phyloP scores from a whole-genome alignment of 2,113 vertebrate species.

The Gnathonemus echidnorhynchus region DNA sequence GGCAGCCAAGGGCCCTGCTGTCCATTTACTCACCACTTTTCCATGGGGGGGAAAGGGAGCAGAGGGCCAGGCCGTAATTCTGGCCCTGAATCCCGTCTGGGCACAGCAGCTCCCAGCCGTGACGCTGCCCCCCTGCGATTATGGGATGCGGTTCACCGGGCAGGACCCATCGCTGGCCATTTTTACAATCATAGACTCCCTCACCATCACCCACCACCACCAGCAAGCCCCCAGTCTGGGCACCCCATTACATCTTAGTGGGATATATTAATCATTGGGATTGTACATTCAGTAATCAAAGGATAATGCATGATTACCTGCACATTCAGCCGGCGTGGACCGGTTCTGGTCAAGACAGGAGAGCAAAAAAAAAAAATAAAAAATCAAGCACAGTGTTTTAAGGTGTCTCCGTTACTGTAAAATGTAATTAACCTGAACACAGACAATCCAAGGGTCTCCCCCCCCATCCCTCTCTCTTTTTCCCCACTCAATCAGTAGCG shows the following conservation, averaged over 20 bases:
- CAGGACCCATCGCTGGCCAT: not conserved
- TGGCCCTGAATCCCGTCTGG: not conserved
- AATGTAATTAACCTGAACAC: conserved; percentile 69
- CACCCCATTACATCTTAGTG: conserved; percentile 26
- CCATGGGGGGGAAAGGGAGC: not conserved
- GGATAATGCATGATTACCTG: conserved; percentile 29
- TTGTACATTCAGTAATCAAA: conserved; percentile 33
- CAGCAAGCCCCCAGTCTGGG: not conserved
- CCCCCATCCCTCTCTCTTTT: conserved; percentile 22
- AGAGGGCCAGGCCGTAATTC: not conserved
- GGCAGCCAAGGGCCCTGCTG: not conserved
- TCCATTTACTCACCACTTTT: not conserved
- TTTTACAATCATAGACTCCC: not conserved
- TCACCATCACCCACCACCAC: not conserved
- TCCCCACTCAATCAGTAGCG: conserved; percentile 55
- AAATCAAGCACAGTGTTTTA: conserved; percentile 57
- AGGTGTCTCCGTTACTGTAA: conserved; percentile 54
- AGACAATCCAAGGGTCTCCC: conserved; percentile 48
- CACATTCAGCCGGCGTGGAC: conserved; percentile 28
- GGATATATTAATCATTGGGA: conserved; percentile 47
- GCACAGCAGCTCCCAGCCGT: not conserved
- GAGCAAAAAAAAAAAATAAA: conserved; percentile 8
- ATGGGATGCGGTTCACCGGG: not conserved
- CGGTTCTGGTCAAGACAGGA: conserved; percentile 33
- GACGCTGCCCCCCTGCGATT: not conserved